Percentiles rank a stretch among this genome's conserved stretches.
Evolutionary conservation across 2,113 vertebrate species (phyloP).

Genomic region (Lontra canadensis): DNA sequence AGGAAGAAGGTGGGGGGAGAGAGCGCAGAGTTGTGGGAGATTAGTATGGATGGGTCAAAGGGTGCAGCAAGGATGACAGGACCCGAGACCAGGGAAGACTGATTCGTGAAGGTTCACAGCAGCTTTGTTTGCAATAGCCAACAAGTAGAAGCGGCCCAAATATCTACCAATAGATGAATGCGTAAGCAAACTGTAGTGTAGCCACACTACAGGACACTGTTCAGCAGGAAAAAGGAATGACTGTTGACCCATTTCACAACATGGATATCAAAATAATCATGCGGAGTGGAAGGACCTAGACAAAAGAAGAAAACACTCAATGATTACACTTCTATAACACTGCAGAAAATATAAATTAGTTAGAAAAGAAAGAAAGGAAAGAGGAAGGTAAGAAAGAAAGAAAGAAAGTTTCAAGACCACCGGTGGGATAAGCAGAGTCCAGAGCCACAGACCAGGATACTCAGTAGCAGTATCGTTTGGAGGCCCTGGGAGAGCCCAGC

Average conservation of each 20-base stretch:
- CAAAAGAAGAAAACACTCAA: neutral
- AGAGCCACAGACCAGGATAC: neutral
- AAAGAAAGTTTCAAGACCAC: neutral
- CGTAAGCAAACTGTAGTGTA: neutral
- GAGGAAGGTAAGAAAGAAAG: neutral
- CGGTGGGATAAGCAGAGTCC: too few species aligned
- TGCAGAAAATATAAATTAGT: conserved; percentile 36
- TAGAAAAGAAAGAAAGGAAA: neutral
- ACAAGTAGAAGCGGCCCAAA: neutral
- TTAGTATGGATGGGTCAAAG: neutral
- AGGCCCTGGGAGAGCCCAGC: neutral
- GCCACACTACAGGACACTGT: neutral
- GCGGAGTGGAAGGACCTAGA: neutral
- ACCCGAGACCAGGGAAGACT: neutral
- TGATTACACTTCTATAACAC: conserved; percentile 14
- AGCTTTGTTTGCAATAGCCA: neutral
- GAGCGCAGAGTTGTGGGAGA: neutral
- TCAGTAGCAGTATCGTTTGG: neutral
- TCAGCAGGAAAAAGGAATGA: neutral
- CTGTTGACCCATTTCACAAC: neutral
- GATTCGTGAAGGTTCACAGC: neutral
- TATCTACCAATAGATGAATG: neutral
- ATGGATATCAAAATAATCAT: neutral
- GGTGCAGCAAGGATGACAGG: neutral
- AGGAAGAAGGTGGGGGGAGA: neutral